phyloP scores from a whole-genome alignment of 2,888 invertebrate species.

The Scaptomyza flava region DNA sequence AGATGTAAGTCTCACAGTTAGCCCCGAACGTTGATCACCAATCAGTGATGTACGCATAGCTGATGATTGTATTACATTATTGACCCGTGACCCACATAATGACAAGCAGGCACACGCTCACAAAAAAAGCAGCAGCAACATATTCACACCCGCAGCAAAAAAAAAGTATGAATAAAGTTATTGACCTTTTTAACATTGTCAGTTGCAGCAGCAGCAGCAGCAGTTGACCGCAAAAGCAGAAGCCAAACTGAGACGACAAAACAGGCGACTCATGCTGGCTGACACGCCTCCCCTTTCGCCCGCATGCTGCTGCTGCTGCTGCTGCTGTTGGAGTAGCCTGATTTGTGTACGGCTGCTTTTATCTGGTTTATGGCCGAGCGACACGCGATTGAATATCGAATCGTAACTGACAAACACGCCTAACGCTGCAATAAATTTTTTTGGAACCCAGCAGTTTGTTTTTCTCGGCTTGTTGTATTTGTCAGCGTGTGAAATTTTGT shows the following conservation, averaged over 20 bases:
- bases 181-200: slow-evolving; percentile 56
- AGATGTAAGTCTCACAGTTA: neutral
- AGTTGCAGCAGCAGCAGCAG: slow-evolving; percentile 17
- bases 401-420: slow-evolving; percentile 34
- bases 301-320: slow-evolving; percentile 31
- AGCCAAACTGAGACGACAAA: slow-evolving; percentile 29
- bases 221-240: slow-evolving; percentile 38
- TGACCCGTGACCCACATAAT: slow-evolving; percentile 76
- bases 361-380: slow-evolving; percentile 66
- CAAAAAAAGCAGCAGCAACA: slow-evolving; percentile 4
- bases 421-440: slow-evolving; percentile 43
- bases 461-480: slow-evolving; percentile 19
- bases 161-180: slow-evolving; percentile 46
- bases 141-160: slow-evolving; percentile 57
- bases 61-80: slow-evolving; percentile 51
- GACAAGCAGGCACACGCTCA: slow-evolving; percentile 6
- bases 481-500: slow-evolving; percentile 67
- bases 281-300: slow-evolving; percentile 43
- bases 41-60: slow-evolving; percentile 17
- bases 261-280: slow-evolving; percentile 48
- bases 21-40: slow-evolving; percentile 6
- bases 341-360: slow-evolving; percentile 50
- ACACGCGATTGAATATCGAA: slow-evolving; percentile 74
- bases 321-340: slow-evolving; percentile 36
- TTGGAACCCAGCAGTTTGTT: slow-evolving; percentile 18